Conservation (phyloP, 2,888 invertebrate species). For the Andrena haemorrhoa region DNA sequence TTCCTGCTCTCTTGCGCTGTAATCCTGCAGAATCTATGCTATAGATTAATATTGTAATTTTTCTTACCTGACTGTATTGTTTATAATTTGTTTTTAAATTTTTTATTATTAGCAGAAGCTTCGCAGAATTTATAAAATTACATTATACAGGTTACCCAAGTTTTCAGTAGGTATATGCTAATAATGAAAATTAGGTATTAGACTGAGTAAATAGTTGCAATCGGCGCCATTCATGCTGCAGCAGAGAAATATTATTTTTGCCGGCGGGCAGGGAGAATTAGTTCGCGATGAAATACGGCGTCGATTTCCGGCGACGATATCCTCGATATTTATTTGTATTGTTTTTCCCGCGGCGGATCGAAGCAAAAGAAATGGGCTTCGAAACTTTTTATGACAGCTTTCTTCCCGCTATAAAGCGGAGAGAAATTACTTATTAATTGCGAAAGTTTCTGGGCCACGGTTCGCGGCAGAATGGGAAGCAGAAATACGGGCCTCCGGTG, state of each 20-base stretch:
- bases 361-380: conserved; percentile 38
- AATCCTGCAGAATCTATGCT: no score
- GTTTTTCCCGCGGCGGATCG: conserved; percentile 26
- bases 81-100: no score
- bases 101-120: no score
- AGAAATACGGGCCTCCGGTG: conserved; percentile 39
- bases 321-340: conserved; percentile 50
- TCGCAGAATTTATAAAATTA: no score
- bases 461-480: not conserved
- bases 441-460: conserved; percentile 40
- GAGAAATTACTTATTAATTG: conserved; percentile 59
- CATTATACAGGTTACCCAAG: no score
- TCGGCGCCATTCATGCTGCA: conserved; percentile 22
- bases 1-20: not conserved
- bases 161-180: no score
- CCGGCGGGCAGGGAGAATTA: conserved; percentile 30
- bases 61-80: no score
- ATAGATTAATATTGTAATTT: no score
- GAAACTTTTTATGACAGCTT: conserved; percentile 54
- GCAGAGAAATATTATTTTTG: conserved; percentile 17
- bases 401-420: conserved; percentile 46
- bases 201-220: conserved; percentile 10
- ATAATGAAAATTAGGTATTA: no score
- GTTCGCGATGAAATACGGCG: conserved; percentile 37
- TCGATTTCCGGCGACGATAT: conserved; percentile 33